These are phyloP conservation scores for Rhopilema esculentum DNA, from an alignment of 30 jellyfish, hydroid and myxozoan species.

Conservation along the genomic window DNA sequence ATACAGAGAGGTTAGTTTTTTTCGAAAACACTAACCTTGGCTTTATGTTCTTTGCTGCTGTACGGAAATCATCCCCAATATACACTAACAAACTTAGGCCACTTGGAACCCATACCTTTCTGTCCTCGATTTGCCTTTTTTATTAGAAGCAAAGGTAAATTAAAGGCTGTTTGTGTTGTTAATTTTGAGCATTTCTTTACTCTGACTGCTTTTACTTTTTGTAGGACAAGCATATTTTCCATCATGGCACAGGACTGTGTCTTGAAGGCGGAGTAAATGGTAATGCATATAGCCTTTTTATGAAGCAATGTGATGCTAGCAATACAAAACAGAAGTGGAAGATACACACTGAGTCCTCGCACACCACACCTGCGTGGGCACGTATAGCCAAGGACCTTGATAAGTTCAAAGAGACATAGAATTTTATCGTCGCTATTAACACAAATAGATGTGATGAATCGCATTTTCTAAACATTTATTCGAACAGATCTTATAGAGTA, in stretches of 20 bases:
- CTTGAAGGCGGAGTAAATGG: conserved; percentile 65
- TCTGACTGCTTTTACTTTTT: not conserved
- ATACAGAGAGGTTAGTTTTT: conserved; percentile 41
- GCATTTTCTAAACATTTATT: not conserved
- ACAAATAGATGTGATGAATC: not conserved
- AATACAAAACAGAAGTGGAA: conserved; percentile 77
- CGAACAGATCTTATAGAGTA: not conserved
- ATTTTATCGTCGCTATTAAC: not conserved
- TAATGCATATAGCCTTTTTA: conserved; percentile 55
- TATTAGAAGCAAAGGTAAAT: too few relatives aligned
- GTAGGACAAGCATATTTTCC: conserved; percentile 69
- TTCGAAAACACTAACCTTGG: not conserved
- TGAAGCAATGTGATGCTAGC: conserved; percentile 69
- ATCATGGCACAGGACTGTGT: conserved; percentile 95
- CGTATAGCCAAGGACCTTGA: conserved; percentile 82
- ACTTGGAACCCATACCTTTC: not conserved
- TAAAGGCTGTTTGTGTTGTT: too few relatives aligned
- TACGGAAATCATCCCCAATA: not conserved
- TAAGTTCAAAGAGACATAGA: conserved; percentile 34
- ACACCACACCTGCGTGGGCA: conserved; percentile 93
- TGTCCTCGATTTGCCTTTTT: not conserved
- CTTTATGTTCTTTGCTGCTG: not conserved
- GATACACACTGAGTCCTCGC: conserved; percentile 34
- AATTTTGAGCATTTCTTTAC: too few relatives aligned
- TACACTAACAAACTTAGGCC: not conserved